Evolutionary conservation across 2,113 vertebrate genomes (phyloP), one percentile per base, ranked within the genome.

Genomic region (Sus scrofa): DNA sequence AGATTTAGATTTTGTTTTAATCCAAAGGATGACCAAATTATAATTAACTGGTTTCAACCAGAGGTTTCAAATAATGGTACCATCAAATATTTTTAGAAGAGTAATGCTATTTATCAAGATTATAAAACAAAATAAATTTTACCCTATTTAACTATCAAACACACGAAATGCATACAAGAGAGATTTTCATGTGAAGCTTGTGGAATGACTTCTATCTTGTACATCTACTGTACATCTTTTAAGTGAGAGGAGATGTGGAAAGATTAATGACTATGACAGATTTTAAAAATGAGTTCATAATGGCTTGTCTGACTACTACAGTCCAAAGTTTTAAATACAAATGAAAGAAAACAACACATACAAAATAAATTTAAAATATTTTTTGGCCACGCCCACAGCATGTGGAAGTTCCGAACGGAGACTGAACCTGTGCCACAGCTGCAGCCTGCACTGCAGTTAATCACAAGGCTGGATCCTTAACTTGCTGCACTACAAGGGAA

Each of bases 281-380:
- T 89, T 54, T 89, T 81, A 93, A 91, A 91, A 90, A 68, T 56
- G 19, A 71, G 71, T 85, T 95, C 20, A 89, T 68, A 87, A 91
- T 60, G 7, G 70, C 26, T 39, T 93, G 68, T 56, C n/a, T 52
- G 37, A 84, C 13, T 77, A 37, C 26, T 84, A 7, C 60, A 65
- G n/a, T 70, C 37, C 70, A 24, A 91, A 65, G 3, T 26, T 37
- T 60, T 79, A 37, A 74, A 58, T 77, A 71, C 7, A 86, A 86
- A 90, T 77, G n/a, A 89, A 77, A 62, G 39, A 92, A 86, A 81
- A 91, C 2, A 62, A 90, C 30, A 74, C 65, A 50, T 77, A 60
- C 15, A 44, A 44, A 44, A 44, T 44, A 44, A 44, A 44, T 44
- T 44, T 44, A 44, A 44, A 44, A 44, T 44, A 44, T 44, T 44